Percentiles rank a stretch among this genome's conserved stretches.
These are phyloP conservation scores for Calycopis cecrops DNA, from an alignment of 1,140 invertebrate species.

Conservation along the genomic window DNA sequence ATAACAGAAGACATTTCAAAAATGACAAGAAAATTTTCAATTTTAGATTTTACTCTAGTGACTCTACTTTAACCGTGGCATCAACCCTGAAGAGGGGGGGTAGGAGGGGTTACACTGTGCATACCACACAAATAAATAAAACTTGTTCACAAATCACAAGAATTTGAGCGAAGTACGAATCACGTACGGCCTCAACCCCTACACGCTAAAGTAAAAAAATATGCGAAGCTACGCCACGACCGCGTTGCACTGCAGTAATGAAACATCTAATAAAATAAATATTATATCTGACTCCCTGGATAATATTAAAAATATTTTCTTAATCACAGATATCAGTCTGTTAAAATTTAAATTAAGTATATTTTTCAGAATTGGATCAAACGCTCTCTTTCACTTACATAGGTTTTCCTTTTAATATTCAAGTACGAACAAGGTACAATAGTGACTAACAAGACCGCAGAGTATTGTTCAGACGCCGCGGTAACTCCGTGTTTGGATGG, in stretches of 20 bases:
- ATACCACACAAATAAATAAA: constrained; percentile 19
- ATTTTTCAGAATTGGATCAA: constrained; percentile 72
- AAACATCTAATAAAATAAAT: constrained; percentile 74
- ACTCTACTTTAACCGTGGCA: not conserved
- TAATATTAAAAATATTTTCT: constrained; percentile 75
- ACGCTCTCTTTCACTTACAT: constrained; percentile 59
- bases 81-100: not conserved
- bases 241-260: constrained; percentile 63
- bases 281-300: constrained; percentile 72
- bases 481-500: constrained; percentile 16
- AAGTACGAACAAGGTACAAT: constrained; percentile 71
- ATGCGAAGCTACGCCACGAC: constrained; percentile 63
- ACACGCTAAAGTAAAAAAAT: constrained; percentile 57
- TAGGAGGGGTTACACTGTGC: not conserved
- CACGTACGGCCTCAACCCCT: constrained; percentile 15
- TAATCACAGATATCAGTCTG: constrained; percentile 75
- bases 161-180: constrained; percentile 18
- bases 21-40: no score
- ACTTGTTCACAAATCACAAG: constrained; percentile 18
- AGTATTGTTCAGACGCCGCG: constrained; percentile 62
- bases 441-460: constrained; percentile 72
- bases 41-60: no score
- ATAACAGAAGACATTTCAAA: no score
- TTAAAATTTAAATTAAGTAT: constrained; percentile 76
- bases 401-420: constrained; percentile 46